These are phyloP conservation scores for Lepidurus packardi DNA, from an alignment of 1,140 invertebrate genomes.

Conservation along the genomic window DNA sequence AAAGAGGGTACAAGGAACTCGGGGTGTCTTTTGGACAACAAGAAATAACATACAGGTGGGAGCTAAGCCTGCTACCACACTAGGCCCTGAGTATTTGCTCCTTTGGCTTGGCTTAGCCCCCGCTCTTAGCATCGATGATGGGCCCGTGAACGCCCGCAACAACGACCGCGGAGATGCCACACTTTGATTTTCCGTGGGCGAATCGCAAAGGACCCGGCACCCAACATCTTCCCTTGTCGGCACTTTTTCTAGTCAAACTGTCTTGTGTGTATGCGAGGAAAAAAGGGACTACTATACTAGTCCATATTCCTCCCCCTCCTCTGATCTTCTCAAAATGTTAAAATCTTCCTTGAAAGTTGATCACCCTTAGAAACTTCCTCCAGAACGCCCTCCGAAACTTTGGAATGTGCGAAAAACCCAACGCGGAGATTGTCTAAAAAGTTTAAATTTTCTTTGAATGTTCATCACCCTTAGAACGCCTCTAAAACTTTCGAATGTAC, in stretches of 20 bases:
- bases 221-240: conserved; percentile 5
- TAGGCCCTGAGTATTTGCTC: conserved; percentile 5
- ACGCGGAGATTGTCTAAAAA: too few species aligned
- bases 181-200: conserved; percentile 21
- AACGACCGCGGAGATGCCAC: conserved; percentile 13
- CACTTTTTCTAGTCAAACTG: not conserved
- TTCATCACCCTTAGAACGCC: too few species aligned
- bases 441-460: too few species aligned
- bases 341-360: too few species aligned
- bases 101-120: conserved; percentile 1
- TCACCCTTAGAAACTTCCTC: too few species aligned
- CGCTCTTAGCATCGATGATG: conserved; percentile 7
- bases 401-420: too few species aligned
- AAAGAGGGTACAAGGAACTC: not conserved
- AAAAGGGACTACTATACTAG: too few species aligned
- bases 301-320: too few species aligned
- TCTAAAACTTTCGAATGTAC: too few species aligned
- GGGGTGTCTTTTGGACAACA: not conserved
- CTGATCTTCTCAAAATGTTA: too few species aligned
- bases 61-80: not conserved
- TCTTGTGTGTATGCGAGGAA: not conserved
- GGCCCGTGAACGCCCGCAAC: not conserved
- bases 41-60: not conserved
- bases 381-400: too few species aligned
- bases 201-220: conserved; percentile 6